A percentile compares a stretch with the other conserved stretches of the same genome.
Evolutionary conservation across 2,113 vertebrate genomes (phyloP).

Genomic region (Neogobius melanostomus): DNA sequence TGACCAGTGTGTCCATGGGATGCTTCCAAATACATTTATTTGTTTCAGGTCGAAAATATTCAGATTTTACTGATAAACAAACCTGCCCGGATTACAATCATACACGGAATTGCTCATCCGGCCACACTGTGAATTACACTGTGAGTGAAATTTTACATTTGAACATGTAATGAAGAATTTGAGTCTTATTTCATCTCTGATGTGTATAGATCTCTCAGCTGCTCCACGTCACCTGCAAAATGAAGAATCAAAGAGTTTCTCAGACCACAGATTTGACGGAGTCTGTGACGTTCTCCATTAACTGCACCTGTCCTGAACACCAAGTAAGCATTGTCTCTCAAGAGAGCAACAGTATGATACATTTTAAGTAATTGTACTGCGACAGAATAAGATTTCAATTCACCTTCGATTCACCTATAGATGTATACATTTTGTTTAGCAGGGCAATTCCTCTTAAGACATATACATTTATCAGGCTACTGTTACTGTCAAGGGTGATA

Average conservation of each 20-base stretch:
- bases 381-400: not conserved
- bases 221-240: slow-evolving; percentile 44
- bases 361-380: not conserved
- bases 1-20: too few relatives aligned
- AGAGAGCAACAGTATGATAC: not conserved
- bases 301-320: slow-evolving; percentile 14
- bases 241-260: not conserved
- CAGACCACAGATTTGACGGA: fast-evolving
- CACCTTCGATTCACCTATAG: too few relatives aligned
- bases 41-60: not conserved
- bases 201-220: slow-evolving; percentile 13
- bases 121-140: not conserved
- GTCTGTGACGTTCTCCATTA: slow-evolving; percentile 8
- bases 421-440: too few relatives aligned
- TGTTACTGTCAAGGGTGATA: not conserved
- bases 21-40: not conserved
- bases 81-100: not conserved
- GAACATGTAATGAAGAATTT: not conserved
- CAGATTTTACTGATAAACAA: not conserved
- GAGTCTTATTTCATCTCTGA: not conserved
- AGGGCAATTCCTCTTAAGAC: not conserved
- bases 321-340: slow-evolving; percentile 17
- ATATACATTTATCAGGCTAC: not conserved
- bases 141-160: not conserved
- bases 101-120: not conserved